phyloP scores from a whole-genome alignment of 2,797 vertebrate species.

The Danio kyathit region DNA sequence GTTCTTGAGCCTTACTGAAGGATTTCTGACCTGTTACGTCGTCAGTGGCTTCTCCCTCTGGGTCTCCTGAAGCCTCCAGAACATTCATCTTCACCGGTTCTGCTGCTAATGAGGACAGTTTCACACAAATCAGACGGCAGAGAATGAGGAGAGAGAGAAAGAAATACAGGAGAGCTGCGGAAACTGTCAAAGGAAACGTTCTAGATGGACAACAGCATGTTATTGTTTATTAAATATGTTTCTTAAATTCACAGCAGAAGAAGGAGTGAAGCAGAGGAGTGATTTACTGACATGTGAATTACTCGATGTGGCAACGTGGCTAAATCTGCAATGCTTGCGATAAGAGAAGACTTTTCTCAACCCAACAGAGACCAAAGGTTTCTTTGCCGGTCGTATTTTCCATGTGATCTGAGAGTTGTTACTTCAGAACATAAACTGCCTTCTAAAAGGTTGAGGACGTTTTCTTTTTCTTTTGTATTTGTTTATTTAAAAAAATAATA shows the following conservation, averaged over 20 bases:
- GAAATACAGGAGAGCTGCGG: background rate
- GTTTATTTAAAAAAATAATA: background rate
- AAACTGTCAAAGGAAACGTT: background rate
- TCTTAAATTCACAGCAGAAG: background rate
- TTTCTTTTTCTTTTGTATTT: background rate
- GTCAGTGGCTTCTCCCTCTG: constrained; percentile 73
- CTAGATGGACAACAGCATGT: background rate
- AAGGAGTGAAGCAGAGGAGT: background rate
- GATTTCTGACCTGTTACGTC: constrained; percentile 85
- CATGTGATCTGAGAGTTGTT: background rate
- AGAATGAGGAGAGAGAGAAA: constrained; percentile 37
- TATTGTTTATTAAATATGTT: background rate
- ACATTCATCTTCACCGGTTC: constrained; percentile 83
- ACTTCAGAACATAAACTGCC: background rate
- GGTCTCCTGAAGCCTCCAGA: constrained; percentile 79
- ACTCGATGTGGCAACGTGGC: background rate
- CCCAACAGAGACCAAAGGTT: constrained; percentile 74
- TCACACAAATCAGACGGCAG: constrained; percentile 37
- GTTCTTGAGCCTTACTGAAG: background rate
- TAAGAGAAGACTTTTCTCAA: constrained; percentile 46
- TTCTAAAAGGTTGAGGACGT: background rate
- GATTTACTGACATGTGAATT: background rate
- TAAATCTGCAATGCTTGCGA: constrained; percentile 12
- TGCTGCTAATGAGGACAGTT: constrained; percentile 40
- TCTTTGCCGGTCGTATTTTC: constrained; percentile 62